phyloP scores from a whole-genome alignment of 2,797 vertebrate species.

The Argentina silus region DNA sequence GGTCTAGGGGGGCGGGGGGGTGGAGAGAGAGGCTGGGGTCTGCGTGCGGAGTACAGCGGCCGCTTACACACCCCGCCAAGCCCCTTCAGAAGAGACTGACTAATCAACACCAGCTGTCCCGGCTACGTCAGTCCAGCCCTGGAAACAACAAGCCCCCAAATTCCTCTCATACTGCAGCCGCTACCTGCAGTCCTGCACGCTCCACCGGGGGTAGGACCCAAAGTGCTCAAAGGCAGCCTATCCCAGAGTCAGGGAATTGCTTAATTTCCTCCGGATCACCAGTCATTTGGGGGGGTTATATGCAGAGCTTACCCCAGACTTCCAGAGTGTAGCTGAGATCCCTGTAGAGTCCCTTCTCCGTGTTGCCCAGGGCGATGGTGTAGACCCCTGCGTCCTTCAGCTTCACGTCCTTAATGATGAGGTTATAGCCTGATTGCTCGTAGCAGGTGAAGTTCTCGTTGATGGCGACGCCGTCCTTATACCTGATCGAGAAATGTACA shows the following conservation, averaged over 20 bases:
- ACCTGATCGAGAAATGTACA: constrained; percentile 71
- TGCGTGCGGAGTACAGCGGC: constrained; percentile 51
- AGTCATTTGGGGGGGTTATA: constrained; percentile 22
- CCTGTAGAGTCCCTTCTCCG: constrained; percentile 69
- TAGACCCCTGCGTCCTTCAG: constrained; percentile 82
- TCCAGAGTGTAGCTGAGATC: constrained; percentile 84
- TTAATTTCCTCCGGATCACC: constrained; percentile 51
- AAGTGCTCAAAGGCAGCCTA: constrained; percentile 15
- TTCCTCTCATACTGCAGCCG: constrained; percentile 73
- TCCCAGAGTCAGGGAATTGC: constrained; percentile 11
- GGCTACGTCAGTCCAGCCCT: constrained; percentile 69
- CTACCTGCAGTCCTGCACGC: constrained; percentile 71
- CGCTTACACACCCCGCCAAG: constrained; percentile 62
- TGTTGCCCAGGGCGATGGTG: constrained; percentile 80
- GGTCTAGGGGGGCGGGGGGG: constrained; percentile 31
- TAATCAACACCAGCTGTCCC: constrained; percentile 80
- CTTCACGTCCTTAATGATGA: constrained; percentile 80
- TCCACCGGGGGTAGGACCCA: constrained; percentile 34
- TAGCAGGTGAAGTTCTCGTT: constrained; percentile 80
- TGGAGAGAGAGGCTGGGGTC: constrained; percentile 57
- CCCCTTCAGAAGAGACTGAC: constrained; percentile 72
- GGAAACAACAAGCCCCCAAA: constrained; percentile 74
- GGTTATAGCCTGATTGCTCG: constrained; percentile 65
- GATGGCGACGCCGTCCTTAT: constrained; percentile 83
- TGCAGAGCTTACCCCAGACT: constrained; percentile 79